Evolutionary conservation across 2,113 vertebrate species (phyloP), one percentile per base, ranked within the genome.

Genomic region (Arvicanthis niloticus): DNA sequence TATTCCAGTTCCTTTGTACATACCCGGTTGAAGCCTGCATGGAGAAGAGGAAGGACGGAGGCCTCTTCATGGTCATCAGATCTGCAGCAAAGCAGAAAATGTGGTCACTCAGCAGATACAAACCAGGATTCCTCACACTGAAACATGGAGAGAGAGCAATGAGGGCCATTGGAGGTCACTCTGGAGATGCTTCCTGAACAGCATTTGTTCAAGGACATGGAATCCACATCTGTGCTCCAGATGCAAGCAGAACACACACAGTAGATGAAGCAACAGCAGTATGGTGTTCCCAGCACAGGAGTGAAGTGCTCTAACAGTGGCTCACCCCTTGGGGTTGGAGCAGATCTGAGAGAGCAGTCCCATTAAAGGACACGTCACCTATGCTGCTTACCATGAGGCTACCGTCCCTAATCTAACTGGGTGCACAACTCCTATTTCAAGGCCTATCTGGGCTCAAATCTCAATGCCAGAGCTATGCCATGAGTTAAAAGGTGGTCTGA

Each of bases 11-110:
- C 45, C 40, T 53, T 58, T 67, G 42, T 96, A 99, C 99, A 4
- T 99, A 99, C 99, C 98, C 99, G 98, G 97, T 99, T 99, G 96
- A 99, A 99, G 98, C 99, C 99, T 90, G 99, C 99, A 53, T 99
- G 99, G 94, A 99, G 99, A 94, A 99, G 99, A 78, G 99, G 99
- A 94, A 99, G 99, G 94, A 99, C 99, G 21, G 99, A 99, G 56
- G 98, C 97, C 98, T 99, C 99, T 93, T 99, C 99, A 96, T 99
- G 99, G 95, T 99, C 99, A 85, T 98, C 97, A n/a, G 98, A 98
- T 96, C 99, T 99, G 98, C 51, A 97, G 96, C 85, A 98, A 97
- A 98, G 97, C 40, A 98, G 97, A 98, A 98, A 89, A 96, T 51
- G 78, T 48, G 53, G 58, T 96, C 95, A 98, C 72, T 91, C 40